Conservation (phyloP, 2,797 vertebrate species). For the Mus caroli region DNA sequence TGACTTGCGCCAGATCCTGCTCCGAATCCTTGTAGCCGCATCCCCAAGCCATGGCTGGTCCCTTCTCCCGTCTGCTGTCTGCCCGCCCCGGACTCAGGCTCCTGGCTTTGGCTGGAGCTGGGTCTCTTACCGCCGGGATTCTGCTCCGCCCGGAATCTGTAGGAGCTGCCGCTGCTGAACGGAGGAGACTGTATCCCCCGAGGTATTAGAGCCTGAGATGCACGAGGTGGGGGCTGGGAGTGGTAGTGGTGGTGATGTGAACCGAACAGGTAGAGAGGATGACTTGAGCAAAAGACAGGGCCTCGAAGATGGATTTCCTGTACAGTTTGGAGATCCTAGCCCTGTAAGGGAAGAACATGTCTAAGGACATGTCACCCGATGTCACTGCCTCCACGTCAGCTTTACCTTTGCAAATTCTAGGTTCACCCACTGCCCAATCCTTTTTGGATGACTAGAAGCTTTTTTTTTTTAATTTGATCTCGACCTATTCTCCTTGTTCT, state of each 20-base stretch:
- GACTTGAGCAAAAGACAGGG: constrained; percentile 71
- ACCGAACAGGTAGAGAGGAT: not conserved
- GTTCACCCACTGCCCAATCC: constrained; percentile 38
- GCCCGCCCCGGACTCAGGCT: constrained; percentile 90
- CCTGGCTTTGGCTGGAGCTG: constrained; percentile 94
- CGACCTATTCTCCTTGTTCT: constrained; percentile 53
- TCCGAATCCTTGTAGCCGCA: constrained; percentile 36
- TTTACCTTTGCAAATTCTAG: constrained; percentile 26
- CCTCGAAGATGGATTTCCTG: constrained; percentile 43
- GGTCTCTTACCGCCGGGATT: constrained; percentile 92
- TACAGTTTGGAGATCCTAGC: constrained; percentile 36
- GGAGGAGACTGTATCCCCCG: constrained; percentile 94
- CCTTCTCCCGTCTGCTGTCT: constrained; percentile 92
- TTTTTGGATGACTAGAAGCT: constrained; percentile 20
- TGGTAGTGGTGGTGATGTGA: not conserved
- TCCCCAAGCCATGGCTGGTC: constrained; percentile 92
- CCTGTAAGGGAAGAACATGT: constrained; percentile 44
- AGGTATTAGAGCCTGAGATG: constrained; percentile 89
- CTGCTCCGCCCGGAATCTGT: constrained; percentile 93
- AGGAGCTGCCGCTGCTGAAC: constrained; percentile 89
- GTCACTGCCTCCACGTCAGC: not conserved
- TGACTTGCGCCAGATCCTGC: constrained; percentile 61
- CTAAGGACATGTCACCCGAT: constrained; percentile 32
- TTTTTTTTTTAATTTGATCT: constrained; percentile 35
- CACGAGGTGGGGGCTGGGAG: not conserved